A percentile compares a stretch with the other conserved stretches of the same genome.
These are phyloP conservation scores for Enteromius afrohamiltoni DNA, from an alignment of 2,797 vertebrate genomes.

Conservation along the genomic window DNA sequence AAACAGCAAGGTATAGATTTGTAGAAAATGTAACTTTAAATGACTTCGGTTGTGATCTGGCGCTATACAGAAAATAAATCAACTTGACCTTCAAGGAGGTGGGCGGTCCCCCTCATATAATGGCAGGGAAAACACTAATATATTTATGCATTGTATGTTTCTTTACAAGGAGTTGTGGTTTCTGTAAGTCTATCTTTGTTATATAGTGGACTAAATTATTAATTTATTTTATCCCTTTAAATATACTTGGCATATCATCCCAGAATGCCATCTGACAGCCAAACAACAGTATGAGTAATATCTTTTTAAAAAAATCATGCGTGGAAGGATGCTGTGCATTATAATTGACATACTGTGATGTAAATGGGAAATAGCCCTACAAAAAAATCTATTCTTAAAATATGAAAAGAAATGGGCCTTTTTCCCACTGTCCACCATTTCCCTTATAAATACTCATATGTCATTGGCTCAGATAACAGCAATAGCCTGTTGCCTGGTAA, in stretches of 20 bases:
- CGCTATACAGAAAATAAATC: too few species aligned
- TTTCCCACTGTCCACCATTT: conserved; percentile 26
- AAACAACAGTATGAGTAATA: conserved; percentile 9
- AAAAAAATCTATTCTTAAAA: neutral
- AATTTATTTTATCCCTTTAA: neutral
- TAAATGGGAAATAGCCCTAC: conserved; percentile 6
- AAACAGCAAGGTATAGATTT: too few species aligned
- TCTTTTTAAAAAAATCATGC: neutral
- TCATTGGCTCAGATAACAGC: conserved; percentile 63
- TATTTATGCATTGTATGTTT: neutral
- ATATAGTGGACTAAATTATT: neutral
- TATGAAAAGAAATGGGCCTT: neutral
- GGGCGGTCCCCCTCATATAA: too few species aligned
- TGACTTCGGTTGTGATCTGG: too few species aligned
- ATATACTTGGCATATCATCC: neutral
- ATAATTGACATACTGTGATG: conserved; percentile 1
- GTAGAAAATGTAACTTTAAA: too few species aligned
- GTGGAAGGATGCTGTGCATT: neutral
- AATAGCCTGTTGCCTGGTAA: conserved; percentile 80
- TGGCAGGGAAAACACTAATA: too few species aligned
- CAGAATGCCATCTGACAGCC: neutral
- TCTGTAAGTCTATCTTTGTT: neutral
- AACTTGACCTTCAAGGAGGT: too few species aligned
- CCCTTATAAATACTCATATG: conserved; percentile 26
- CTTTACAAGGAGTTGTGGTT: neutral